phyloP scores from a whole-genome alignment of 2,113 vertebrate genomes.

The Sciurus niger region DNA sequence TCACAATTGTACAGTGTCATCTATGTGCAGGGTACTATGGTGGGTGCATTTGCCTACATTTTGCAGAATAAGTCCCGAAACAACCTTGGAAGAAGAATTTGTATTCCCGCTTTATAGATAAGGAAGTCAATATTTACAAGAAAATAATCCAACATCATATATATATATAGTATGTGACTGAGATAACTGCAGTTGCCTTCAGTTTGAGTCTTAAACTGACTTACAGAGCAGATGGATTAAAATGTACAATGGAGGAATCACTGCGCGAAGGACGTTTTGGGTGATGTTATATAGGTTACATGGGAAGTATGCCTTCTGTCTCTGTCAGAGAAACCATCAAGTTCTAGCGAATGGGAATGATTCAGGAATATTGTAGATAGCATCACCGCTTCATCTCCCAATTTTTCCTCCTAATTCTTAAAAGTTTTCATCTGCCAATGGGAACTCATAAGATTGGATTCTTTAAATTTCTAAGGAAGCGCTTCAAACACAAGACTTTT shows the following conservation, averaged over 20 bases:
- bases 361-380: not conserved
- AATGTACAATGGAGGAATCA: not conserved
- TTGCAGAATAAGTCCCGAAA: not conserved
- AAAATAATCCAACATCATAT: not conserved
- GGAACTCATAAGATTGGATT: not conserved
- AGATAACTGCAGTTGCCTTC: not conserved
- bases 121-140: not conserved
- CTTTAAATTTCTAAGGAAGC: slow-evolving; percentile 9
- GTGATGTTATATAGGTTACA: not conserved
- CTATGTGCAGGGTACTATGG: too few species aligned
- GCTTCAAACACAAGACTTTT: not conserved
- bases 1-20: not conserved
- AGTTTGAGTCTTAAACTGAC: not conserved
- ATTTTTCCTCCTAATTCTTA: not conserved
- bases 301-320: not conserved
- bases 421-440: not conserved
- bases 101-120: not conserved
- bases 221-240: not conserved
- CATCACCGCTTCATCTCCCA: not conserved
- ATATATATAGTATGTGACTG: not conserved
- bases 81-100: not conserved
- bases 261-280: not conserved
- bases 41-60: not conserved
- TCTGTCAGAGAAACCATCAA: not conserved
- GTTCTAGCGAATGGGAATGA: too few species aligned